Base-by-base conservation (phyloP, 2,888 invertebrate genomes). In the Cabera pusaria region DNA sequence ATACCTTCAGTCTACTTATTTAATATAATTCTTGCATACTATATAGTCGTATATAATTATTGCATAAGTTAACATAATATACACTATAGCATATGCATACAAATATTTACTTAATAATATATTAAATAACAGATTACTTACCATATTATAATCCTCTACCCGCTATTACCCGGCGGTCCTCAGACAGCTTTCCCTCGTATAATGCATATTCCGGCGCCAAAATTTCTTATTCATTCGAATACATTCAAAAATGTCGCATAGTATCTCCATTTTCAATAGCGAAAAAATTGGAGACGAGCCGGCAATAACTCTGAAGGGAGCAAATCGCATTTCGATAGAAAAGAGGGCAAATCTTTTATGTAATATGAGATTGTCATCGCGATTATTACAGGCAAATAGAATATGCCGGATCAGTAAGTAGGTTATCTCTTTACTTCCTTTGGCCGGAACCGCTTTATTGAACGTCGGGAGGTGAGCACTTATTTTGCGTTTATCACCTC, bases 351-450 rank as follows among this genome's bases (percentile, higher is more conserved):
- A 87, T 86, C 87, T 88, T 88, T 88, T 88, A 86, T 87, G 86
- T 85, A 86, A 86, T 87, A 88, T 86, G 78, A 87, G 86, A 88
- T 88, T 86, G 88, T 88, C 88, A 88, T 87, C 85, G 87, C 85
- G 86, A 87, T 87, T 88, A 88, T 88, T 87, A 87, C 83, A 86
- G 84, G 85, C 83, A 87, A 88, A 88, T 88, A 87, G 88, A 87
- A 87, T 86, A 86, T 85, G 80, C 73, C 75, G 80, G 83, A 83
- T 84, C 87, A 76, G 80, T 87, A 88, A 88, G 82, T 85, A 81
- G 88, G 87, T 88, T 88, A 88, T 86, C 84, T 77, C 62, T 78
- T 73, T 76, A 78, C 84, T 85, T 86, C 87, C 82, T 79, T 79
- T 78, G 77, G 74, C 68, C 66, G 72, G 70, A 81, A 83, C 80